phyloP scores from a whole-genome alignment of 2,888 invertebrate genomes.

The Unio pictorum region DNA sequence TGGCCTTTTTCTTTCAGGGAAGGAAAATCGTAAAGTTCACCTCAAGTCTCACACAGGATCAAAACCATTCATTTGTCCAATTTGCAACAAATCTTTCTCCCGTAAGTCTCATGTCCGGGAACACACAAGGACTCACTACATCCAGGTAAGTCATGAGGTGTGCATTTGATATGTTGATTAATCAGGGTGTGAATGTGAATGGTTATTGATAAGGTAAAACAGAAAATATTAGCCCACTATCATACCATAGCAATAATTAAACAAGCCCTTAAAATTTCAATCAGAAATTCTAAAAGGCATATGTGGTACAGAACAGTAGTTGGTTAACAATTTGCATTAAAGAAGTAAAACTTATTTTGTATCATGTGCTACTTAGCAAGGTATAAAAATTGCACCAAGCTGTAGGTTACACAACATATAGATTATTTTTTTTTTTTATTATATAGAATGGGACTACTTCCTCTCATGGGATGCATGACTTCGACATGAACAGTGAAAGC shows the following conservation, averaged over 20 bases:
- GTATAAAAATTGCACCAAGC: too few species aligned
- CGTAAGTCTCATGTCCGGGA: constrained; percentile 36
- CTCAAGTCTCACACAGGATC: constrained; percentile 72
- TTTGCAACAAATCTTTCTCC: constrained; percentile 69
- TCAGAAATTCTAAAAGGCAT: too few species aligned
- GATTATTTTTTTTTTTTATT: neutral
- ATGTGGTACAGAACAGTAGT: too few species aligned
- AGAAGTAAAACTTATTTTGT: too few species aligned
- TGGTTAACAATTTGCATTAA: too few species aligned
- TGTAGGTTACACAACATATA: neutral
- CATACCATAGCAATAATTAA: too few species aligned
- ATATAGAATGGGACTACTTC: constrained; percentile 2
- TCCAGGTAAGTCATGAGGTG: constrained; percentile 11
- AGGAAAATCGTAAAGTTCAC: constrained; percentile 69
- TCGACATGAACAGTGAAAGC: constrained; percentile 21
- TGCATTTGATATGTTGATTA: neutral
- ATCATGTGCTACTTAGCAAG: too few species aligned
- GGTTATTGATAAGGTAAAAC: neutral
- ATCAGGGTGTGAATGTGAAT: neutral
- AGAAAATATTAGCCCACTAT: too few species aligned
- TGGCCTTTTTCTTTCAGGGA: constrained; percentile 60
- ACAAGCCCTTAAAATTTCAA: too few species aligned
- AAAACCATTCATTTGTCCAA: constrained; percentile 71
- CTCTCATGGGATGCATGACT: constrained; percentile 8
- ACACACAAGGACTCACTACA: constrained; percentile 45